A percentile compares a stretch with the other conserved stretches of the same genome.
phyloP scores from a whole-genome alignment of 2,888 invertebrate genomes.

The Oscheius onirici region DNA sequence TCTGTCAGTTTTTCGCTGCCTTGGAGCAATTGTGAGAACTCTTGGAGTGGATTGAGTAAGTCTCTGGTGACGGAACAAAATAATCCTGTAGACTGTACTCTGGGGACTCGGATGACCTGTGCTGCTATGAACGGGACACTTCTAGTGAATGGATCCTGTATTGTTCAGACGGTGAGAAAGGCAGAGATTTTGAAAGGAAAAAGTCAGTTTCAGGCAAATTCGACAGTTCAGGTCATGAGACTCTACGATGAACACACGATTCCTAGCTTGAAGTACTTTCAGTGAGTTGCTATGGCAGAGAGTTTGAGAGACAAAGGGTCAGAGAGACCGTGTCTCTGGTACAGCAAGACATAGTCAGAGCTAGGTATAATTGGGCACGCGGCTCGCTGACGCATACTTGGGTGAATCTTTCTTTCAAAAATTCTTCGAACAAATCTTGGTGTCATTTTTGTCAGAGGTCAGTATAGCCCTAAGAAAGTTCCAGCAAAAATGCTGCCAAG shows the following conservation, averaged over 20 bases:
- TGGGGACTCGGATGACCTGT: slow-evolving; percentile 62
- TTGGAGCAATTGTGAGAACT: slow-evolving; percentile 87
- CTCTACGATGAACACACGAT: slow-evolving; percentile 62
- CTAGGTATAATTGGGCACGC: too few species aligned
- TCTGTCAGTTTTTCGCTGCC: slow-evolving; percentile 86
- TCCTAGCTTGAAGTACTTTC: slow-evolving; percentile 76
- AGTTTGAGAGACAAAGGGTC: neutral
- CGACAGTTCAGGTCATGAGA: slow-evolving; percentile 38
- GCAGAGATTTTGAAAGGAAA: neutral
- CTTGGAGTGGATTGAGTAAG: slow-evolving; percentile 81
- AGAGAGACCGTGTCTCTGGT: neutral
- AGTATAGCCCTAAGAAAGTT: too few species aligned
- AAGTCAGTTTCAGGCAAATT: slow-evolving; percentile 13
- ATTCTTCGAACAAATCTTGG: too few species aligned
- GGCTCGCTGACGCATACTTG: too few species aligned
- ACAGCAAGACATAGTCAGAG: too few species aligned
- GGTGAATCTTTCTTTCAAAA: too few species aligned
- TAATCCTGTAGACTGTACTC: slow-evolving; percentile 59
- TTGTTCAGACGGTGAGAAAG: slow-evolving; percentile 35
- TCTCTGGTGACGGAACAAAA: too few species aligned
- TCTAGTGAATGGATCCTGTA: slow-evolving; percentile 66
- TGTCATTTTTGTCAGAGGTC: too few species aligned
- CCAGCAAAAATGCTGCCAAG: too few species aligned
- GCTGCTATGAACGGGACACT: slow-evolving; percentile 64
- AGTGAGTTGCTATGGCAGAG: too few species aligned